Percentiles rank a stretch among this genome's conserved stretches.
These are phyloP conservation scores for Pantherophis guttatus DNA, from an alignment of 2,113 vertebrate species.

Conservation along the genomic window DNA sequence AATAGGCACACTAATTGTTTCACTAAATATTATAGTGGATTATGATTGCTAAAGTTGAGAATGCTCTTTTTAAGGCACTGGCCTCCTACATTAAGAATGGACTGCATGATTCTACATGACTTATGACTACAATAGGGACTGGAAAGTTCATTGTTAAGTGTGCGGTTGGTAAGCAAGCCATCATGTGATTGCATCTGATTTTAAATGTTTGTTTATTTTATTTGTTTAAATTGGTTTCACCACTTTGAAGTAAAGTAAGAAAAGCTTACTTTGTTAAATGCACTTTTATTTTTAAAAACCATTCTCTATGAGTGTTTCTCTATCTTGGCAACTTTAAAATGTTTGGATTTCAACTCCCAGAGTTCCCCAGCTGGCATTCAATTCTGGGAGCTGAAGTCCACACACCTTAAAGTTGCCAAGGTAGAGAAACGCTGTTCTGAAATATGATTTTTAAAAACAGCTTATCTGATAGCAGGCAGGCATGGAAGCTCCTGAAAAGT, in stretches of 20 bases:
- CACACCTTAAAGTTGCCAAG: neutral
- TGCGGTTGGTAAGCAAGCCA: neutral
- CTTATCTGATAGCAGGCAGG: neutral
- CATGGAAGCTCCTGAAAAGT: neutral
- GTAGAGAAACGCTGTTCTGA: neutral
- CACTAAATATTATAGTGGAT: neutral
- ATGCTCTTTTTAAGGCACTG: neutral
- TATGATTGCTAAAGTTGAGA: neutral
- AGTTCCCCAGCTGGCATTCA: neutral
- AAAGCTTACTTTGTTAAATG: neutral
- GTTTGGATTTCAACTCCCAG: neutral
- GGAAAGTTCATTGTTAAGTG: neutral
- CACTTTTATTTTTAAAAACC: neutral
- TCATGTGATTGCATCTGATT: neutral
- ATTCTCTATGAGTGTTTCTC: neutral
- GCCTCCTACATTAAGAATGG: neutral
- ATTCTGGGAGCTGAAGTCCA: neutral
- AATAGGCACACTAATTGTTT: neutral
- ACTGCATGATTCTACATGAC: neutral
- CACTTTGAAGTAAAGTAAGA: neutral
- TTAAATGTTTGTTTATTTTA: neutral
- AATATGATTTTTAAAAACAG: neutral
- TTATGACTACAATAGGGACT: neutral
- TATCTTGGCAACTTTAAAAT: neutral
- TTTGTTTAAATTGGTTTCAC: neutral